phyloP scores from a whole-genome alignment of 2,113 vertebrate species.

The Lampris megalopsis region DNA sequence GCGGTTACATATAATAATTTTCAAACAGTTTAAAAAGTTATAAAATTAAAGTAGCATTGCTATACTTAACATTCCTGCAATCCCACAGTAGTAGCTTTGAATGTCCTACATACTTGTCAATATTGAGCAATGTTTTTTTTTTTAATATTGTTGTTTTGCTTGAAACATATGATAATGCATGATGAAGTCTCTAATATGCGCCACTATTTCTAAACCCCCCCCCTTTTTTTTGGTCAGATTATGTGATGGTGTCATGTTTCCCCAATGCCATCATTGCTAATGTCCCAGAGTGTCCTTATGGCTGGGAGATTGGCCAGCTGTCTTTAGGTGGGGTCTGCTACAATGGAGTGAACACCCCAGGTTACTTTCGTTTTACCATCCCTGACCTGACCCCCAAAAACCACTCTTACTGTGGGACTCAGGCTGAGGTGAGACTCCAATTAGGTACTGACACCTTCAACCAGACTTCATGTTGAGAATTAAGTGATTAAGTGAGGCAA shows the following conservation, averaged over 20 bases:
- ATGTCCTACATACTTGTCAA: background rate
- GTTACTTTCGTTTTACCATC: slow-evolving; percentile 95
- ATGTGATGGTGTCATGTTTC: slow-evolving; percentile 95
- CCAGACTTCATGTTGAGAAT: background rate
- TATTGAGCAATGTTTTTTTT: background rate
- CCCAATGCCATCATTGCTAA: slow-evolving; percentile 96
- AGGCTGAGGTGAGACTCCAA: slow-evolving; percentile 89
- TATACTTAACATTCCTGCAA: too few relatives aligned
- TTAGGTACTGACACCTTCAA: background rate
- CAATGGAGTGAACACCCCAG: slow-evolving; percentile 87
- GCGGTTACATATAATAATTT: background rate
- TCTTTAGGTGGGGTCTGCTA: slow-evolving; percentile 94
- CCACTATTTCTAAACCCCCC: background rate
- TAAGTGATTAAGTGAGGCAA: background rate
- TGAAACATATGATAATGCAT: background rate
- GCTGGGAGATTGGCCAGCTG: slow-evolving; percentile 95
- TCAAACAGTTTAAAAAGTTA: too few relatives aligned
- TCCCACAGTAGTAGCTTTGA: too few relatives aligned
- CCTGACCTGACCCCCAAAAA: slow-evolving; percentile 95
- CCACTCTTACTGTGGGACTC: slow-evolving; percentile 94
- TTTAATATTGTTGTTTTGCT: background rate
- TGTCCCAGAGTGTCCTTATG: slow-evolving; percentile 95
- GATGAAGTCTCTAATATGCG: background rate
- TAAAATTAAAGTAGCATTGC: too few relatives aligned
- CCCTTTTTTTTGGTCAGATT: slow-evolving; percentile 81